Percentiles rank a stretch among this genome's conserved stretches.
These are phyloP conservation scores for Calidris pugnax DNA, from an alignment of 2,113 vertebrate species.

Conservation along the genomic window DNA sequence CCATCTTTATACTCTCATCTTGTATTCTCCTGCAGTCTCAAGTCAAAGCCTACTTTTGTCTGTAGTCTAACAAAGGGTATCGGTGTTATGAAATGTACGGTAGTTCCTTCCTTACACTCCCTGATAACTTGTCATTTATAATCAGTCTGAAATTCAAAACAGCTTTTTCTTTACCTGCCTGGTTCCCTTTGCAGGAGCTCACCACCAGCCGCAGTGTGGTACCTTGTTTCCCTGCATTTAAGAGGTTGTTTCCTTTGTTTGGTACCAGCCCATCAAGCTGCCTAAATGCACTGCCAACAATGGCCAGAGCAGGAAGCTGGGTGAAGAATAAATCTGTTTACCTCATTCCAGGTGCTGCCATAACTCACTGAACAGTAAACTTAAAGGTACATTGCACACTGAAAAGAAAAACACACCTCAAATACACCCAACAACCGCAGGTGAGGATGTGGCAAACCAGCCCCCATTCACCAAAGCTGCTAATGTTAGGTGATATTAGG, in stretches of 20 bases:
- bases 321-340: background rate
- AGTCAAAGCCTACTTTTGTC: conserved; percentile 58
- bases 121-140: conserved; percentile 25
- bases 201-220: background rate
- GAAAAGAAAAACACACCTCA: background rate
- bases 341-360: background rate
- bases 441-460: background rate
- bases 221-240: background rate
- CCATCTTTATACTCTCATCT: conserved; percentile 41
- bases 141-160: background rate
- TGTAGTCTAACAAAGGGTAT: conserved; percentile 48
- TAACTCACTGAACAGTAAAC: background rate
- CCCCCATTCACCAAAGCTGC: background rate
- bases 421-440: background rate
- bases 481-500: fast-evolving
- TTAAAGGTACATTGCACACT: fast-evolving
- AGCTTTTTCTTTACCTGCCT: background rate
- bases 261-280: background rate
- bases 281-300: background rate
- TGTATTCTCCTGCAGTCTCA: conserved; percentile 41
- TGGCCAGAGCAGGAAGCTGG: background rate
- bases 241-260: background rate
- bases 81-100: background rate
- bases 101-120: background rate
- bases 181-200: background rate